Conservation (phyloP, 1,140 invertebrate species). For the Capitella teleta region DNA sequence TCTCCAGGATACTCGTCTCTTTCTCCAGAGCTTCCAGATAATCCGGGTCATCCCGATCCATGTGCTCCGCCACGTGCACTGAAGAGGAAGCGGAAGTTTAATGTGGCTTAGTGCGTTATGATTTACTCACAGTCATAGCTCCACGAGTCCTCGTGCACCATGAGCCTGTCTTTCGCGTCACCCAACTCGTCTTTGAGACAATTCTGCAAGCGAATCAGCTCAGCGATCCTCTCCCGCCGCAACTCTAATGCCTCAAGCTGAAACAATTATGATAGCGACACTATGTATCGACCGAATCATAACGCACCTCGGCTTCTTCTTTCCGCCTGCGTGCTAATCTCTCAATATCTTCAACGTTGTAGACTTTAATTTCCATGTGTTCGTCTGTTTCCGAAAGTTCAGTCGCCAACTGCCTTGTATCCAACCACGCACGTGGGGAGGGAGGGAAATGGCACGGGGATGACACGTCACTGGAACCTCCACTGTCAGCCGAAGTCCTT, state of each 20-base stretch:
- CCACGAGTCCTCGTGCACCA: conserved; percentile 48
- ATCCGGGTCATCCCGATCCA: conserved; percentile 43
- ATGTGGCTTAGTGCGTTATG: conserved; percentile 3
- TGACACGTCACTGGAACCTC: conserved; percentile 15
- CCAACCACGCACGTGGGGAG: conserved; percentile 27
- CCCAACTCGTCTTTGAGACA: conserved; percentile 46
- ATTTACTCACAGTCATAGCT: conserved; percentile 51
- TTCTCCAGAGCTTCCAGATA: conserved; percentile 48
- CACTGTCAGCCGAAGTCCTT: conserved; percentile 22
- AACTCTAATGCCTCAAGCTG: conserved; percentile 1
- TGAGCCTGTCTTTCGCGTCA: conserved; percentile 42
- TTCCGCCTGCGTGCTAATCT: conserved; percentile 46
- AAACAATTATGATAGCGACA: background rate
- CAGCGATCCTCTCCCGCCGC: conserved; percentile 25
- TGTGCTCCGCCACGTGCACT: conserved; percentile 49
- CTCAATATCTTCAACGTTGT: conserved; percentile 49
- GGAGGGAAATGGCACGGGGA: conserved; percentile 16
- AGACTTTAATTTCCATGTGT: conserved; percentile 36
- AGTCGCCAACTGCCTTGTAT: conserved; percentile 26
- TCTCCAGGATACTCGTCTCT: conserved; percentile 48
- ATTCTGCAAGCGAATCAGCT: conserved; percentile 46
- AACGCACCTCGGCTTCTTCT: conserved; percentile 14
- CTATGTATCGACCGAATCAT: background rate
- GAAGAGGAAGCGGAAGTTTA: conserved; percentile 15
- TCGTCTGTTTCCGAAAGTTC: conserved; percentile 25